A percentile compares a stretch with the other conserved stretches of the same genome.
These are phyloP conservation scores for Euproctis similis DNA, from an alignment of 2,888 invertebrate species.

Conservation along the genomic window DNA sequence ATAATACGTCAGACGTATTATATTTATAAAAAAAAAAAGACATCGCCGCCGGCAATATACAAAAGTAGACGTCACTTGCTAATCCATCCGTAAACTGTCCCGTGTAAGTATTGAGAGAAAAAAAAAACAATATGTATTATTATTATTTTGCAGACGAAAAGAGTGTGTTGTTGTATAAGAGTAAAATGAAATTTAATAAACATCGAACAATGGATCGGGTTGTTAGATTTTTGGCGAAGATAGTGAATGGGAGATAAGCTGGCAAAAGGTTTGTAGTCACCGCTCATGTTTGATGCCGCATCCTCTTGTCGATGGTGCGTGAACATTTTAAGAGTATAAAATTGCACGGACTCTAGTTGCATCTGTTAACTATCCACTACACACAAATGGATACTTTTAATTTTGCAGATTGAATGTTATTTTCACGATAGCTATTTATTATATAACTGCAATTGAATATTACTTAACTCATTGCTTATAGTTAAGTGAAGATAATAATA, in stretches of 20 bases:
- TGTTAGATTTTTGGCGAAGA: conserved; percentile 66
- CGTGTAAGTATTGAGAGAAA: conserved; percentile 67
- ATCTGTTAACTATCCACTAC: conserved; percentile 66
- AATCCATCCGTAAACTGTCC: conserved; percentile 75
- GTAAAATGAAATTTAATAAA: conserved; percentile 77
- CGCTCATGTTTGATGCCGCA: conserved; percentile 73
- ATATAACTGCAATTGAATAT: conserved; percentile 27
- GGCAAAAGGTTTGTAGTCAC: conserved; percentile 68
- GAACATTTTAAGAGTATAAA: conserved; percentile 68
- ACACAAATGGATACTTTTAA: conserved; percentile 68
- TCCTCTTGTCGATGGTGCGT: conserved; percentile 62
- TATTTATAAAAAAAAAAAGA: too few species aligned
- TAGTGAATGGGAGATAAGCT: conserved; percentile 73
- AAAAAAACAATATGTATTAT: too few species aligned
- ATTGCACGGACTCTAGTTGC: conserved; percentile 65
- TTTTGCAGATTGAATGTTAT: conserved; percentile 67
- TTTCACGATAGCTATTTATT: conserved; percentile 29
- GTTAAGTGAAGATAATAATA: too few species aligned
- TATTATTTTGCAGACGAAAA: conserved; percentile 67
- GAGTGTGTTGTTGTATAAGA: conserved; percentile 74
- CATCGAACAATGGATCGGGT: conserved; percentile 60
- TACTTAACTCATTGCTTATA: too few species aligned
- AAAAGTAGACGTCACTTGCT: conserved; percentile 60
- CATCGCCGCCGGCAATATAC: conserved; percentile 52
- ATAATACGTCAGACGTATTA: conserved; percentile 54